phyloP scores from a whole-genome alignment of 2,888 invertebrate genomes.

The Lissonota sp. region DNA sequence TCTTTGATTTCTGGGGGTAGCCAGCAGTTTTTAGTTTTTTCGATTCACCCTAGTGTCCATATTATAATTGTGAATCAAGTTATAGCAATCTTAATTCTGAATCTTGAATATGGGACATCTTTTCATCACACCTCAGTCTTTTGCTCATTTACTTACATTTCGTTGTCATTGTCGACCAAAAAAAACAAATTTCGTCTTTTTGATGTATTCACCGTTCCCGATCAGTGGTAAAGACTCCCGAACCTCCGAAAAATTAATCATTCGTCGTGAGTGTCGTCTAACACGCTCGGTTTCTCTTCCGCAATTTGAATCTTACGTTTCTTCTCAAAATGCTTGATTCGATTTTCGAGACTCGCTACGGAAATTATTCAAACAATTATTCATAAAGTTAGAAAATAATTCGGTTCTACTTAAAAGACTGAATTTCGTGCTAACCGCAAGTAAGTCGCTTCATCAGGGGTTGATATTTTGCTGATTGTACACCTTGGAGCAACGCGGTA shows the following conservation, averaged over 20 bases:
- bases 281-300: slow-evolving; percentile 25
- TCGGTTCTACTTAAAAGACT: slow-evolving; percentile 15
- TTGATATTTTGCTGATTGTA: slow-evolving; percentile 89
- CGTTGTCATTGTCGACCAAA: no score
- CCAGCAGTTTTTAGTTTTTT: no score
- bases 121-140: no score
- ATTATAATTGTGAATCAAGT: no score
- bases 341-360: slow-evolving; percentile 92
- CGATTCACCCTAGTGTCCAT: no score
- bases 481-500: slow-evolving; percentile 88
- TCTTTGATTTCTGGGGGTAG: no score
- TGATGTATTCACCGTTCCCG: no score
- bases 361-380: slow-evolving; percentile 19
- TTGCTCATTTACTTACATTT: no score
- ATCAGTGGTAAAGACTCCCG: no score
- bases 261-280: background rate
- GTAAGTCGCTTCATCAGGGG: slow-evolving; percentile 90
- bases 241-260: background rate
- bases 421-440: slow-evolving; percentile 88
- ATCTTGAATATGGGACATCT: no score
- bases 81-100: no score
- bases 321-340: slow-evolving; percentile 91
- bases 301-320: slow-evolving; percentile 85
- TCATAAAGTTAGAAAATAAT: slow-evolving; percentile 3
- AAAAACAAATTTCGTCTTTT: no score